Percentiles rank a stretch among this genome's conserved stretches.
phyloP scores from a whole-genome alignment of 2,797 vertebrate species.

The Rhabdophis nuchalis region DNA sequence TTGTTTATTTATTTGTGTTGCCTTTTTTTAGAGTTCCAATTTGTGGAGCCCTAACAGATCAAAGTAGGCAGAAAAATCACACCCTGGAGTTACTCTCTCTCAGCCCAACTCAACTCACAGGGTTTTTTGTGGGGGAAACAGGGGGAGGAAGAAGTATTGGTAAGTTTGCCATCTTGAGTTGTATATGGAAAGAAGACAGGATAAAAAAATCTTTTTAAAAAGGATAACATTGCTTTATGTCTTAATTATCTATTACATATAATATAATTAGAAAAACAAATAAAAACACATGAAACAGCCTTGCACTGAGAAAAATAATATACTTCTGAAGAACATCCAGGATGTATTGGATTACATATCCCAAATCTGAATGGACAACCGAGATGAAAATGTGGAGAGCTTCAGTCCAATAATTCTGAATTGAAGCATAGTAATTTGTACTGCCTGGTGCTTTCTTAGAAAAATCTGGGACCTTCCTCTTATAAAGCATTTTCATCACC shows the following conservation, averaged over 20 bases:
- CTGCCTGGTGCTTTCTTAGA: neutral
- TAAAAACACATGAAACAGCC: neutral
- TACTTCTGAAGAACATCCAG: neutral
- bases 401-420: neutral
- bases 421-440: neutral
- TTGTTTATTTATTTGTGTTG: neutral
- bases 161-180: neutral
- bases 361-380: neutral
- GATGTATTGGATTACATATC: neutral
- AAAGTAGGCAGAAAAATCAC: neutral
- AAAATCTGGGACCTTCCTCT: neutral
- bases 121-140: neutral
- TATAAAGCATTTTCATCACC: neutral
- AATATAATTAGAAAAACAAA: neutral
- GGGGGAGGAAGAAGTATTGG: neutral
- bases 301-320: neutral
- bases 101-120: neutral
- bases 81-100: neutral
- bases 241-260: neutral
- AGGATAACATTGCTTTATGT: neutral
- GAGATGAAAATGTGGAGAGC: neutral
- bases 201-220: neutral
- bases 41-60: neutral
- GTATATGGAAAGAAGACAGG: neutral
- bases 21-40: neutral